Evolutionary conservation across 2,113 vertebrate genomes (phyloP), one percentile per base, ranked within the genome.

Genomic region (Varanus komodoensis): DNA sequence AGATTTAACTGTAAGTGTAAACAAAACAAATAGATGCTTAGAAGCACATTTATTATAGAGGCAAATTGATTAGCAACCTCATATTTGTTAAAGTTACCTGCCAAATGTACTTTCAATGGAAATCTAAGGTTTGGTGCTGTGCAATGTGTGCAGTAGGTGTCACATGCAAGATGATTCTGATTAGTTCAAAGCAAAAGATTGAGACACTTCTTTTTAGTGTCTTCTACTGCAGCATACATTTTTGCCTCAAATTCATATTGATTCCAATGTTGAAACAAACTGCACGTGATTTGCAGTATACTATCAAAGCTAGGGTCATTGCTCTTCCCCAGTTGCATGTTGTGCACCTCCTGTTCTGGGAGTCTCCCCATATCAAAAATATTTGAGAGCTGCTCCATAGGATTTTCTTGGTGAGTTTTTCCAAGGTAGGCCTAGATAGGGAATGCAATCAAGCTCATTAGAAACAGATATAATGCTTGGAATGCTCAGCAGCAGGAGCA

Each of bases 241-340:
- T 83, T n/a, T n/a, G 23, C 0, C 52, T 77, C 91, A 34, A 88
- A 27, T 19, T 77, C 88, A 78, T 89, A 32, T 85, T 79, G 86
- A 61, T 1, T 88, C 6, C 38, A 3, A 54, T 27, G 29, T 68
- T 78, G 5, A 27, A 57, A 88, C 77, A 3, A 17, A 8, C 15
- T 80, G 54, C 85, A 79, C 69, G 7, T 74, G 14, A 74, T 73
- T 44, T 82, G 8, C 19, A 38, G n/a, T 54, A 12, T n/a, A 50
- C 1, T 32, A 0, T 48, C 38, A 82, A 87, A 21, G 82, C 8
- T 44, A 44, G 38, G 38, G 38, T 44, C 38, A 44, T 44, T 44
- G 38, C 3, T 44, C 38, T 44, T 44, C 38, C 38, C 38, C 38
- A 44, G 38, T 44, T 44, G 38, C 38, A 44, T 44, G 38, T 44